phyloP scores from a whole-genome alignment of 2,888 invertebrate species.

The Lottia gigantea region DNA sequence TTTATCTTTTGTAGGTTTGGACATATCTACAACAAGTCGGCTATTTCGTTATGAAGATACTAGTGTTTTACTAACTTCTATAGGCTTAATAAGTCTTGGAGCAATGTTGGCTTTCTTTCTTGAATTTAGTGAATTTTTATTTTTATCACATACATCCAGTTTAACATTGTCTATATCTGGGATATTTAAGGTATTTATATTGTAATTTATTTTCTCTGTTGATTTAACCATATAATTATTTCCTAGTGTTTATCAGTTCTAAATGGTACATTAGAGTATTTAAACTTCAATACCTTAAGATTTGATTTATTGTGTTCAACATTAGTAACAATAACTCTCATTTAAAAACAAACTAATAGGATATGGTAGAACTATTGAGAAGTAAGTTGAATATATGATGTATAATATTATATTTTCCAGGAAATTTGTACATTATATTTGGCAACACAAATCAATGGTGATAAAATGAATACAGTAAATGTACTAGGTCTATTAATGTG shows the following conservation, averaged over 20 bases:
- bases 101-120: constrained; percentile 66
- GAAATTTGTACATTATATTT: constrained; percentile 91
- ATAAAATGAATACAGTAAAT: constrained; percentile 85
- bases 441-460: constrained; percentile 88
- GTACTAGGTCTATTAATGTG: constrained; percentile 87
- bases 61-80: constrained; percentile 52
- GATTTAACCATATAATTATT: too few species aligned
- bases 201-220: neutral
- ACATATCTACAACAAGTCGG: constrained; percentile 70
- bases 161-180: constrained; percentile 95
- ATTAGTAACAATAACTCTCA: too few species aligned
- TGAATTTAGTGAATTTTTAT: constrained; percentile 89
- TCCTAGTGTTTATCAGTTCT: too few species aligned
- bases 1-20: constrained; percentile 67
- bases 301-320: too few species aligned
- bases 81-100: constrained; percentile 65
- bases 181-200: constrained; percentile 86
- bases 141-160: constrained; percentile 93
- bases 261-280: too few species aligned
- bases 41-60: constrained; percentile 70
- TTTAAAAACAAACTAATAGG: neutral
- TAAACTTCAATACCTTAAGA: too few species aligned
- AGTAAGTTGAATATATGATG: neutral
- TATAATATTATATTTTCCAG: constrained; percentile 71
- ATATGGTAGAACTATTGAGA: too few species aligned